Base-by-base conservation (phyloP, 2,113 vertebrate species). In the Oncorhynchus keta region DNA sequence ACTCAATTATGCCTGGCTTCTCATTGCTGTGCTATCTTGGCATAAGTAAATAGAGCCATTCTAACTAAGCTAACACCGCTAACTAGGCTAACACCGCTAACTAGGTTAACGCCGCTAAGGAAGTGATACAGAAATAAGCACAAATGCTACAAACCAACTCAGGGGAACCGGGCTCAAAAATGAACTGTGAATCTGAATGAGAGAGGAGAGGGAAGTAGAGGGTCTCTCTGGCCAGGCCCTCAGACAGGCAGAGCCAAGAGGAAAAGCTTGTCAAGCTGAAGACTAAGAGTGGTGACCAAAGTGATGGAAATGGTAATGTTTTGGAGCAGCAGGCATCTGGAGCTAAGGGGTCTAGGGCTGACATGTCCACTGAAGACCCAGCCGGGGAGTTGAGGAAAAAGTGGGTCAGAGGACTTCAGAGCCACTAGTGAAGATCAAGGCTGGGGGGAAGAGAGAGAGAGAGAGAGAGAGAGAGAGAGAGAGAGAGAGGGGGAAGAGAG, bases 1-100 rank as follows among this genome's bases (percentile, higher is more conserved):
- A 91, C 85, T 92, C 90, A 93, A 93, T 94, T 94, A 93, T 90
- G 90, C 84, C 80, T 76, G 89, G 88, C 65, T 71, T 91, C 86
- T 89, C 90, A 89, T 69, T 0, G 20, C 74, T 75, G 86, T 80
- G 61, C 75, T 55, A 55, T 70, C 1, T 24, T 28, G 71, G 32
- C 32, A 35, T 35, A 39, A 39, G 8, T 39, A 39, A 39, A 39
- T 39, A 39, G 39, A 39, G 8, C 39, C 39, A 8, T 39, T 39
- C 39, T 39, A 39, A 49, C 48, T 49, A 49, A 8, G 24, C 73
- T 28, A 2, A 39, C 77, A 66, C 79, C 0, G 12, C 48, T 49
- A 49, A 49, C 48, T 49, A 51, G 49, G 26, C n/a, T n/a, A n/a
- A n/a, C n/a, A n/a, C n/a, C n/a, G n/a, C n/a, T n/a, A n/a, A n/a